These are phyloP conservation scores for Diplodus sargus DNA, from an alignment of 2,797 vertebrate genomes.

Conservation along the genomic window DNA sequence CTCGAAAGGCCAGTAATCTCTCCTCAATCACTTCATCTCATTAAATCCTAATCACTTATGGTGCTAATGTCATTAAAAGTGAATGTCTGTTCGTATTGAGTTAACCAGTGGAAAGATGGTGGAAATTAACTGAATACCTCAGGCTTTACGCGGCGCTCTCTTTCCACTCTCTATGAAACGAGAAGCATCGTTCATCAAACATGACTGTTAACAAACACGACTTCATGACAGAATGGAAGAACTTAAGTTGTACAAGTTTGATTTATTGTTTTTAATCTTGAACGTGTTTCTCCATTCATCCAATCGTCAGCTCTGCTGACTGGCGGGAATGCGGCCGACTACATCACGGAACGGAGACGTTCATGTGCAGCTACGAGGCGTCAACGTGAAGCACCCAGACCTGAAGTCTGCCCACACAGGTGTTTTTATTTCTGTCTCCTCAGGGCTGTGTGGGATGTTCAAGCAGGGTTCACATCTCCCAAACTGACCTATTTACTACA, in stretches of 20 bases:
- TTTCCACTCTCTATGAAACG: constrained; percentile 63
- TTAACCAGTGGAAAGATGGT: constrained; percentile 43
- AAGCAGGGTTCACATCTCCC: neutral
- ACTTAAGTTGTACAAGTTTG: too few species aligned
- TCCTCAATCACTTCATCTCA: constrained; percentile 40
- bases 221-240: neutral
- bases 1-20: constrained; percentile 38
- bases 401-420: neutral
- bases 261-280: neutral
- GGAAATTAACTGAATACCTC: constrained; percentile 56
- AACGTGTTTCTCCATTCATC: neutral
- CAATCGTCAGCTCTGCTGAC: neutral
- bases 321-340: too few species aligned
- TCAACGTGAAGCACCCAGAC: neutral
- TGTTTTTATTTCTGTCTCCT: neutral
- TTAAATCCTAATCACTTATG: constrained; percentile 46
- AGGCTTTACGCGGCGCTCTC: constrained; percentile 54
- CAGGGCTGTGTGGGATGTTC: neutral
- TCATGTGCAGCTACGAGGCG: neutral
- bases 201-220: neutral
- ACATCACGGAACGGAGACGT: neutral
- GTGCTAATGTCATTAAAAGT: constrained; percentile 32
- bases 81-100: constrained; percentile 52
- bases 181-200: constrained; percentile 53
- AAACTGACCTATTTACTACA: neutral